A percentile compares a stretch with the other conserved stretches of the same genome.
These are phyloP conservation scores for Lindbergichthys nudifrons DNA, from an alignment of 2,797 vertebrate species.

Conservation along the genomic window DNA sequence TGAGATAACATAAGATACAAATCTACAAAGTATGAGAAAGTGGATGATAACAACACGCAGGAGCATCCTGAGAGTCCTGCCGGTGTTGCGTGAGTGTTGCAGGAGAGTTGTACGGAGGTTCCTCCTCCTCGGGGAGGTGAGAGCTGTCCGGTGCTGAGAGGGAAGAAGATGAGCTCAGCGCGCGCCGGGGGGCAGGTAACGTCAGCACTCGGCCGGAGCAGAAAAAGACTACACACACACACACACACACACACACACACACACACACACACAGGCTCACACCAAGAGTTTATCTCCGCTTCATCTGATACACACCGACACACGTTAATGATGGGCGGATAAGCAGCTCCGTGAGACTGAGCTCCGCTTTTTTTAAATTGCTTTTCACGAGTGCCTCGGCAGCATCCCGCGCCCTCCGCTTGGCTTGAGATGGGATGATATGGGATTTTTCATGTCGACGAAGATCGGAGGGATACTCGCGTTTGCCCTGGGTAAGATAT, in stretches of 20 bases:
- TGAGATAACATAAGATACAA: background rate
- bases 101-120: slow-evolving; percentile 9
- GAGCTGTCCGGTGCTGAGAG: slow-evolving; percentile 69
- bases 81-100: slow-evolving; percentile 1
- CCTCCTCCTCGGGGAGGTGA: slow-evolving; percentile 43
- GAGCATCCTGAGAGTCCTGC: background rate
- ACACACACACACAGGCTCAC: slow-evolving; percentile 3
- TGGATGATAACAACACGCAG: background rate
- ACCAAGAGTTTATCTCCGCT: slow-evolving; percentile 45
- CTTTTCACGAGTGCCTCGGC: slow-evolving; percentile 45
- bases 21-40: background rate
- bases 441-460: slow-evolving; percentile 81
- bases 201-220: slow-evolving; percentile 71
- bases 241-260: slow-evolving; percentile 11
- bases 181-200: slow-evolving; percentile 72
- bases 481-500: slow-evolving; percentile 75
- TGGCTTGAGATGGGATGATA: slow-evolving; percentile 82
- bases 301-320: slow-evolving; percentile 32
- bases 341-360: slow-evolving; percentile 49
- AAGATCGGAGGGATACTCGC: slow-evolving; percentile 74
- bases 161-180: slow-evolving; percentile 67
- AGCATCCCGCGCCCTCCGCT: slow-evolving; percentile 68
- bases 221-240: slow-evolving; percentile 39
- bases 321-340: slow-evolving; percentile 48
- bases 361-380: slow-evolving; percentile 19